Base-by-base conservation (phyloP, 1,140 invertebrate species). In the Pararge aegeria region DNA sequence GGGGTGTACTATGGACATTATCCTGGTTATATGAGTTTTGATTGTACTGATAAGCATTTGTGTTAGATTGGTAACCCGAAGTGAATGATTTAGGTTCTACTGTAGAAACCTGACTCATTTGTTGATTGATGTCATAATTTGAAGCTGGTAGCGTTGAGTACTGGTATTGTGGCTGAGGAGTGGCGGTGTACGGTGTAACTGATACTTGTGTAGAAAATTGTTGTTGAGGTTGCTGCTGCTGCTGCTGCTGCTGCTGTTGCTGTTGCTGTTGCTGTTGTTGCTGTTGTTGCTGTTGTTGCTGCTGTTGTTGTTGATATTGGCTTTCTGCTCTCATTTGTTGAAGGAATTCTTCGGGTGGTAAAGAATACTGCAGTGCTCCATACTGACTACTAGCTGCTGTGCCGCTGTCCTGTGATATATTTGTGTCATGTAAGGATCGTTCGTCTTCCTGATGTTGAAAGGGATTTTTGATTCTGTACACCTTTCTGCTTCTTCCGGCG, bases 331-430 rank as follows among this genome's bases (percentile, higher is more conserved):
- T 83, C 64, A 89, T 73, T 58, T 89, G 77, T 56, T 89, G 83
- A 16, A 91, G 68, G 57, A 90, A 91, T 13, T 87, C 83, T 64
- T 90, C 88, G 37, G 89, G 90, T 42, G 90, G 89, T 38, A 90
- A 66, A 13, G 86, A 86, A 56, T 90, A 91, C 68, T 88, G 83
- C 61, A 89, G 72, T 19, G 85, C 76, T 44, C 85, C 70, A 75
- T 89, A 85, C 64, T 90, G 84, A 70, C 88, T 89, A 75, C 86
- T 90, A 66, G 88, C 86, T 63, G 81, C 82, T 6, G 77, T 74
- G 21, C 77, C 82, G 46, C 73, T 84, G 64, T 91, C 90, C 50
- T 78, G 69, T 48, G 67, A 48, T 56, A 60, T 70, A 20, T 66
- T 56, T 34, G 66, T 70, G 10, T 64, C 61, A 13, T 75, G 70